Conservation (phyloP, 1,140 invertebrate species). For the Aphidius ervi region DNA sequence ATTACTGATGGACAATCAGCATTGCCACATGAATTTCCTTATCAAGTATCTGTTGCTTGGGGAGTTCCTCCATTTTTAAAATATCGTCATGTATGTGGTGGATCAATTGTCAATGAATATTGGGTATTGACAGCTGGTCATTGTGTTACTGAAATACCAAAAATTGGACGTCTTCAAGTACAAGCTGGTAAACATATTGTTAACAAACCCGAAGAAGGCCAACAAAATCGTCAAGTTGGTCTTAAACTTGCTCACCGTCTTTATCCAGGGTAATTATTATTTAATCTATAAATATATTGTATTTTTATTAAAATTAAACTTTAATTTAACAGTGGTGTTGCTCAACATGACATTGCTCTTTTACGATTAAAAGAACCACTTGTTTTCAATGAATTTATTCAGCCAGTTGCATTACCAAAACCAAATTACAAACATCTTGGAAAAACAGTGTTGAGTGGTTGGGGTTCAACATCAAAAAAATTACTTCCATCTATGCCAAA, state of each 20-base stretch:
- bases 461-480: constrained; percentile 44
- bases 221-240: constrained; percentile 44
- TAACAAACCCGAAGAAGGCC: constrained; percentile 36
- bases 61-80: constrained; percentile 25
- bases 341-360: constrained; percentile 62
- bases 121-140: constrained; percentile 55
- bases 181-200: constrained; percentile 46
- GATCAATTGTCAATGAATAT: constrained; percentile 47
- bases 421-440: constrained; percentile 40
- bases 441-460: constrained; percentile 50
- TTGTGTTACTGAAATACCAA: constrained; percentile 42
- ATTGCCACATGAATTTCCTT: constrained; percentile 41
- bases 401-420: constrained; percentile 51
- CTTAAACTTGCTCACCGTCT: constrained; percentile 46
- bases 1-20: constrained; percentile 39
- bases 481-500: constrained; percentile 21
- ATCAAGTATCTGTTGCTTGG: constrained; percentile 40
- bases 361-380: constrained; percentile 57
- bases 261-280: constrained; percentile 40
- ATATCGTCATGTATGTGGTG: constrained; percentile 51
- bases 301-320: not conserved
- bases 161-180: constrained; percentile 28
- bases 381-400: constrained; percentile 53
- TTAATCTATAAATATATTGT: not conserved
- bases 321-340: constrained; percentile 44